Conservation (phyloP, 2,888 invertebrate genomes). For the Apocheima hispidaria region DNA sequence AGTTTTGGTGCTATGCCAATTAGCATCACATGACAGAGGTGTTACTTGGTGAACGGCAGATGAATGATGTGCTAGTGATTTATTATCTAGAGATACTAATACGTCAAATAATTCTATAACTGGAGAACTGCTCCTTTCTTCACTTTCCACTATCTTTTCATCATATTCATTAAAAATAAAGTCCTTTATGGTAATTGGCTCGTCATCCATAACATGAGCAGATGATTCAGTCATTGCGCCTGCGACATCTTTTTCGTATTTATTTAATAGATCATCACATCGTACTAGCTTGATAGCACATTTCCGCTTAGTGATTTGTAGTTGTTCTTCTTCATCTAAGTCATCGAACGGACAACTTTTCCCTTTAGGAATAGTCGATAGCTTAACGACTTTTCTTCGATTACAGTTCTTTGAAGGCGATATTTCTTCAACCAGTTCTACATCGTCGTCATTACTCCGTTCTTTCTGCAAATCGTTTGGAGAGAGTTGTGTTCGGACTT, state of each 20-base stretch:
- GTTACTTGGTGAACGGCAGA: not conserved
- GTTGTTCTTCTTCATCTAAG: constrained; percentile 21
- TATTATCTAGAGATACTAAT: constrained; percentile 46
- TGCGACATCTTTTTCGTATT: constrained; percentile 18
- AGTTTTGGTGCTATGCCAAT: constrained; percentile 28
- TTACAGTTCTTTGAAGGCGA: not conserved
- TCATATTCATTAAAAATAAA: constrained; percentile 21
- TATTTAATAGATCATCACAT: constrained; percentile 52
- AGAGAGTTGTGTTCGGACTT: not conserved
- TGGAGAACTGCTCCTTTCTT: constrained; percentile 55
- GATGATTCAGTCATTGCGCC: not conserved
- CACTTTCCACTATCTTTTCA: constrained; percentile 24
- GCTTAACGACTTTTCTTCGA: constrained; percentile 3
- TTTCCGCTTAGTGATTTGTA: constrained; percentile 29
- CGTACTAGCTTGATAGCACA: constrained; percentile 62
- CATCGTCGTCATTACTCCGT: not conserved
- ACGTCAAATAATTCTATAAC: constrained; percentile 62
- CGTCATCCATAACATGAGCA: not conserved
- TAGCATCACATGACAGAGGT: constrained; percentile 23
- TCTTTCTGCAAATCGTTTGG: not conserved
- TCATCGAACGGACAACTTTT: constrained; percentile 5
- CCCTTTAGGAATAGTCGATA: not conserved
- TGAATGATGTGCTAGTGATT: constrained; percentile 6
- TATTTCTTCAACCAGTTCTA: not conserved
- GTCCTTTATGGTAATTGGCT: constrained; percentile 14